Base-by-base conservation (phyloP, 2,797 vertebrate genomes). In the Myotis myotis region DNA sequence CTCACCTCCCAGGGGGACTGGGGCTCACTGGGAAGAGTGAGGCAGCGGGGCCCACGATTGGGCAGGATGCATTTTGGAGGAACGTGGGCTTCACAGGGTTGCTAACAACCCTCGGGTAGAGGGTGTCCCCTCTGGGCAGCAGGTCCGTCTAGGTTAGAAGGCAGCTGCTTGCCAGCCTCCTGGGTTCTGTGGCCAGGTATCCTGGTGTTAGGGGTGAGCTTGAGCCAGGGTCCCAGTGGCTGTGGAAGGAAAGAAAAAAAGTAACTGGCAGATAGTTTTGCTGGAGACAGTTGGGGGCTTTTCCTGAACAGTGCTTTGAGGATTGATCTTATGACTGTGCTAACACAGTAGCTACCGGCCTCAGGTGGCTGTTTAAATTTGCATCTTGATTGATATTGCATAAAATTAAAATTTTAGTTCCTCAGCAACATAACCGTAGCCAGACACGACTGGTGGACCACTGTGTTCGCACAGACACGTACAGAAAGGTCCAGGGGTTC, bases 201-300 rank as follows among this genome's bases (percentile, higher is more conserved):
- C 62, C 75, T 62, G 64, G 12, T 47, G 12, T 75, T 25, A 87
- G 68, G 17, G 20, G 13, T 41, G 68, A 71, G 5, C 51, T 70
- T 30, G 36, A 22, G 15, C 91, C 76, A 4, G 20, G 47, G 28
- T 44, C 51, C 55, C 57, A 33, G 49, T 6, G 20, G 25, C 44
- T 94, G 64, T 88, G 49, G 82, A 79, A 80, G 38, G 15, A 28
- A 87, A 49, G 71, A 44, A 70, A 89, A 60, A 41, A 22, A 75
- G 0, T 11, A 25, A 28, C 38, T n/a, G 28, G 74, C 85, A 28
- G 53, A 6, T 38, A 2, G 19, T n/a, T 89, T 81, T 57, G 60
- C 23, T 47, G 53, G 66, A 76, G 51, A 36, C 6, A 1, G 6
- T 75, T 55, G 7, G 44, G 22, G 36, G 8, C 33, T 75, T 87